Evolutionary conservation across 2,797 vertebrate species (phyloP), one percentile per base, ranked within the genome.

Genomic region (Stomatorhinus walkeri): DNA sequence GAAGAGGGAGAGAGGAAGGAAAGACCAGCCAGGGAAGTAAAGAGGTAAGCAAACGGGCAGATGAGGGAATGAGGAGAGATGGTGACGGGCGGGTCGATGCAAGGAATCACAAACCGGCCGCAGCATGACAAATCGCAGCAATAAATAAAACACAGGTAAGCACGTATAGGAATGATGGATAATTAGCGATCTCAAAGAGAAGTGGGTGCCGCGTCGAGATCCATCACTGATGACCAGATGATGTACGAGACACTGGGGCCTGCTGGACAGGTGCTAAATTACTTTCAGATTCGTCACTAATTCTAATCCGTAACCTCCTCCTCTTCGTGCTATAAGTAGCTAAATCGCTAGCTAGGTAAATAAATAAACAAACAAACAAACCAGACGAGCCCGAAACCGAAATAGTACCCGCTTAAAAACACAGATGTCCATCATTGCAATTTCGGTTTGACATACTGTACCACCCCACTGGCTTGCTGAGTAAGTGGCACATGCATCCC

Each of bases 71-170:
- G 16, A 54, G 52, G 85, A 87, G 81, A 51, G 43, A 28, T 28
- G 46, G 40, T 36, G 56, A 64, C 4, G 46, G 43, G 81, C 1
- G 5, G 56, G 83, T 51, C 56, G 0, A 46, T 54, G 56, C 19
- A 10, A 8, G 10, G 46, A 87, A 56, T 59, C 52, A n/a, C 19
- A 40, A 87, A 43, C n/a, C 9, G 43, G 46, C 61, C 19, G 48
- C 49, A 61, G 59, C 59, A 72, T 32, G 49, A 68, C 86, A 87
- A 87, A 87, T 64, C 8, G 40, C n/a, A 5, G n/a, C 56, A 64
- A 68, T 87, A 64, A 87, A 87, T 87, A 87, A 64, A 64, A 64
- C 64, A 87, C 54, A 64, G 56, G 86, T 61, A 19, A 19, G 56
- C 56, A 64, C n/a, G 9, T 32, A 64, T 12, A n/a, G 36, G 32